Base-by-base conservation (phyloP, 2,113 vertebrate genomes). In the Glaucidium brasilianum region DNA sequence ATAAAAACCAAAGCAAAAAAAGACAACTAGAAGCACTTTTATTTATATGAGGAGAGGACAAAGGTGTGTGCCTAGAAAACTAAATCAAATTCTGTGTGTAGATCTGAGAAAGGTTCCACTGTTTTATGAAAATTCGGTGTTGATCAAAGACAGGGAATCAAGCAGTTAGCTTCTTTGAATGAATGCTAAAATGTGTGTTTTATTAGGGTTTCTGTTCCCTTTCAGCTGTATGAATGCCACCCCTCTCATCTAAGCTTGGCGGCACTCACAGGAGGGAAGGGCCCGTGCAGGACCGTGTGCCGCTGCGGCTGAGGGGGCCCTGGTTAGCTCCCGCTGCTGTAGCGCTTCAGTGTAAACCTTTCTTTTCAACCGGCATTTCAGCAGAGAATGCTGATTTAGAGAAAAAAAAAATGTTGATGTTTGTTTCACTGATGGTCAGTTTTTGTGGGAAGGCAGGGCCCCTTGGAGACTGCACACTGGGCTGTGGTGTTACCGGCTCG, bases 381-480 rank as follows among this genome's bases (percentile, higher is more conserved):
- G 41, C 84, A 39, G 35, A 41, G 30, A 71, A 5, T 59, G 58
- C 69, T 69, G 92, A 78, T 95, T 87, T 89, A 68, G 69, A 87
- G 77, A 22, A 81, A 72, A 78, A 86, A 49, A 26, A 16, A 91
- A n/a, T 62, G 49, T 62, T 86, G 60, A 37, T 81, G 76, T 71
- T 45, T 92, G 58, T 89, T 96, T 90, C 1, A 45, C 88, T 89
- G 89, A 92, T 89, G 84, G 77, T 62, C 80, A 37, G 91, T 37
- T 94, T 88, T 81, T 81, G 84, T 45, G 80, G 35, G 69, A 89
- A 84, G 88, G 67, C 85, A 73, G 27, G 35, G 64, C 45, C 69
- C 96, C 86, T 89, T 56, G 43, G 95, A 90, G 86, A 85, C 49
- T 17, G 50, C 67, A 27, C 0, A 1, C 81, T n/a, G 12, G 60